Conservation (phyloP, 2,113 vertebrate genomes). For the Isichthys henryi region DNA sequence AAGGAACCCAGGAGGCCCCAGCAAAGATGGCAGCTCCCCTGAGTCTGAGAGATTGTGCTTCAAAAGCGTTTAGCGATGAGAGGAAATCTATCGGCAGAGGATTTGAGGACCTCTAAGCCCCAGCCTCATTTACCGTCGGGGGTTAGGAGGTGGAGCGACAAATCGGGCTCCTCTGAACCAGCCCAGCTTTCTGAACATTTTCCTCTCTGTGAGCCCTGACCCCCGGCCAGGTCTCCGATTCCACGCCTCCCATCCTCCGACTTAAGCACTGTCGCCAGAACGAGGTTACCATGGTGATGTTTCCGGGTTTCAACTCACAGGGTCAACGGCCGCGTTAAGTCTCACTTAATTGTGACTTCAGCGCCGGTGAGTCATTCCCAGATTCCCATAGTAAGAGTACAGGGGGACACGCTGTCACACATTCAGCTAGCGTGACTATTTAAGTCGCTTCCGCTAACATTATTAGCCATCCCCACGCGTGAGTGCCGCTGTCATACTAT, state of each 20-base stretch:
- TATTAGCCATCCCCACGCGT: not conserved
- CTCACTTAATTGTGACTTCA: not conserved
- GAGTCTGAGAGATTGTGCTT: not conserved
- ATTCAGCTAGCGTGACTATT: not conserved
- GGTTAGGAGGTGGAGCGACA: not conserved
- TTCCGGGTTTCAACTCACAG: not conserved
- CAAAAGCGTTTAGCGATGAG: not conserved
- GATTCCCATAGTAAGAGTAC: not conserved
- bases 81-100: not conserved
- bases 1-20: not conserved
- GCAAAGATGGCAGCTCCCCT: not conserved
- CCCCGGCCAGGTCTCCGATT: not conserved
- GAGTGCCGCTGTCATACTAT: not conserved
- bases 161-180: not conserved
- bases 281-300: conserved; percentile 11
- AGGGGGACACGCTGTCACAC: not conserved
- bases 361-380: not conserved
- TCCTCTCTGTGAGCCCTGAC: not conserved
- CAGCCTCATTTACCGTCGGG: not conserved
- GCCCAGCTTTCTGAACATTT: not conserved
- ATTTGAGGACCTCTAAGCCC: not conserved
- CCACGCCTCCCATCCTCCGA: not conserved
- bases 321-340: not conserved
- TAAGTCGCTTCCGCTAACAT: not conserved
- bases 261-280: not conserved